Percentiles rank a stretch among this genome's conserved stretches.
Conservation (phyloP, 30 jellyfish, hydroid and myxozoan species). For the Morbakka virulenta region DNA sequence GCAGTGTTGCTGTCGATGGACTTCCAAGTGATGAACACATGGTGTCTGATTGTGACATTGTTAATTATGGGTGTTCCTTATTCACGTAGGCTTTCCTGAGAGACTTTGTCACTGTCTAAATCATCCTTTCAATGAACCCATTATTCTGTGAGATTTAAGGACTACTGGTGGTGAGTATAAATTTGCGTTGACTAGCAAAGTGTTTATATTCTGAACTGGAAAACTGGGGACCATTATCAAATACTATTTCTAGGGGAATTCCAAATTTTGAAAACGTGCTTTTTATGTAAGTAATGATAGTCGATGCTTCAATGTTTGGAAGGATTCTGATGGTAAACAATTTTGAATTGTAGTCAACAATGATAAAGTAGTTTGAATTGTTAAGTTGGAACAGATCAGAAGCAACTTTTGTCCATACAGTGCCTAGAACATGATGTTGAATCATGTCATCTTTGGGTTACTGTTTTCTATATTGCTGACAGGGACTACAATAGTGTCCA, state of each 20-base stretch:
- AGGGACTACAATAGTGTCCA: neutral
- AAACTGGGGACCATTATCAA: slow-evolving; percentile 9
- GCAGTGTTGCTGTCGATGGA: slow-evolving; percentile 39
- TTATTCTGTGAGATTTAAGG: too few relatives aligned
- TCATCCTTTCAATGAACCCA: too few relatives aligned
- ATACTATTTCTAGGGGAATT: slow-evolving; percentile 17
- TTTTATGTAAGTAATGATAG: slow-evolving; percentile 25
- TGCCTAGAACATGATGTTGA: slow-evolving; percentile 27
- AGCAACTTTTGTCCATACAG: slow-evolving; percentile 30
- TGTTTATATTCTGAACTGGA: too few relatives aligned
- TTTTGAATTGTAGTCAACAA: slow-evolving; percentile 53
- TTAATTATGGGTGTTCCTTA: slow-evolving; percentile 21
- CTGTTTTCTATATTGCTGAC: neutral
- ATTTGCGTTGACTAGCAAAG: too few relatives aligned
- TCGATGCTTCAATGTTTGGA: slow-evolving; percentile 19
- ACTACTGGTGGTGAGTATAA: too few relatives aligned
- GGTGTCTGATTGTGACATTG: slow-evolving; percentile 18
- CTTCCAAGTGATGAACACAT: neutral
- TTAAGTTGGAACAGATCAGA: slow-evolving; percentile 46
- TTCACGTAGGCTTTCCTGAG: neutral
- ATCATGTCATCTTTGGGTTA: neutral
- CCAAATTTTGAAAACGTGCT: slow-evolving; percentile 34
- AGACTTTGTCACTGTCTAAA: too few relatives aligned
- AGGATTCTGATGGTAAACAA: slow-evolving; percentile 49
- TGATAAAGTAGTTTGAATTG: slow-evolving; percentile 16